Evolutionary conservation across 2,888 invertebrate species (phyloP), one percentile per base, ranked within the genome.

Genomic region (Amblyjoppa proteus): DNA sequence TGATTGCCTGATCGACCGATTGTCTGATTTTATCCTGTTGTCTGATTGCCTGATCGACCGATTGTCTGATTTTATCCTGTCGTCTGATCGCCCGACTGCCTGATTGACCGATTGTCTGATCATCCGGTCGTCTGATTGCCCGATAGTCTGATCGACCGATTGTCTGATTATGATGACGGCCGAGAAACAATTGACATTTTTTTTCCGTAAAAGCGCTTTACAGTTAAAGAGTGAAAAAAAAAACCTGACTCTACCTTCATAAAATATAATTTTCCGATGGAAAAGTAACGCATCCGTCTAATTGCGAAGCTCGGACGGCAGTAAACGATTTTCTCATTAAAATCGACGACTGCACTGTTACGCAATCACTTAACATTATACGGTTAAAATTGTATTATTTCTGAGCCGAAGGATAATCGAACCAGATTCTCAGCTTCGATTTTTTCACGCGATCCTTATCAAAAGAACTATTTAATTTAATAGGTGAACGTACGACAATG

Each of bases 401-500:
- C 78, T 31, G 70, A 75, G 53, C 70, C 80, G 83, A 80, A 85
- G 83, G 83, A 83, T 80, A 68, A 83, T 85, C 83, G 75, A 51
- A 38, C 76, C 79, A 69, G 56, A 83, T 85, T 79, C 56, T 66
- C 51, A 64, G 64, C 61, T 49, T 64, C 25, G 56, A 38, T 34
- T 73, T 78, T 77, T 71, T 45, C 53, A 53, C 64, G 53, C 81
- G 69, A 81, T 75, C 53, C 41, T 53, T 61, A 71, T 58, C 79
- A 61, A 58, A 25, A 71, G 34, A 56, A 56, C 28, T 71, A 66
- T 51, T 75, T 64, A 85, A 78, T 84, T 69, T 81, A 78, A 81
- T 81, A 66, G 79, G 82, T 85, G 85, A 85, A 85, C 51, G 82
- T 85, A 75, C 64, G 49, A 53, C 81, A 74, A 79, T 85, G 85